Evolutionary conservation across 1,140 invertebrate species (phyloP), one percentile per base, ranked within the genome.

Genomic region (Drosophila pallidifrons): DNA sequence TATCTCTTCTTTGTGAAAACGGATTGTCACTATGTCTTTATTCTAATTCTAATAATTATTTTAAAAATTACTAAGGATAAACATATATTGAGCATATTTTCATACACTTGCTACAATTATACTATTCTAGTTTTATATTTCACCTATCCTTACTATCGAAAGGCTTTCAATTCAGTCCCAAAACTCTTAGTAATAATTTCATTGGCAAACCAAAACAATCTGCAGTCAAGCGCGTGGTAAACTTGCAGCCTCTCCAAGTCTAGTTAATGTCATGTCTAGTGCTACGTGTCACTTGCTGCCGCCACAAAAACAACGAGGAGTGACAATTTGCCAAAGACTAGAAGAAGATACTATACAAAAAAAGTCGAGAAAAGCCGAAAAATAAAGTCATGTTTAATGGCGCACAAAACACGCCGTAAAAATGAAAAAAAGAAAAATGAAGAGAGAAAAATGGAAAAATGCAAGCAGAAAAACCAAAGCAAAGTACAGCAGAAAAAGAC

Each of bases 381-480:
- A 75, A 61, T 75, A 69, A 75, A 75, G 72, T 75, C 72, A 70
- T 75, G 72, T 75, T 75, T 70, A 75, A 75, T 75, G 72, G 66
- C 35, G 72, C 66, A 70, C 66, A 70, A 75, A 75, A 75, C 66
- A 75, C 66, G 72, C 49, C 57, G 65, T 69, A 74, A 67, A 59
- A 55, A 6, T 5, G 7, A 72, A 57, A 46, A 6, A 46, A 46
- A 46, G 15, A 13, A 0, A 13, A 16, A 46, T 6, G 16, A 5
- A 13, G 5, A 13, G 15, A 46, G n/a, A 15, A 28, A 51, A 60
- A 45, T 52, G 54, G 35, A 13, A 64, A 66, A 51, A 25, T 66
- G 69, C 43, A 66, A 58, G 51, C 32, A 25, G 30, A 43, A 25
- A 59, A 45, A 51, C 3, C 25, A 58, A 54, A 51, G 16, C 16